Evolutionary conservation across 1,140 invertebrate genomes (phyloP).

Genomic region (Latrodectus geometricus): DNA sequence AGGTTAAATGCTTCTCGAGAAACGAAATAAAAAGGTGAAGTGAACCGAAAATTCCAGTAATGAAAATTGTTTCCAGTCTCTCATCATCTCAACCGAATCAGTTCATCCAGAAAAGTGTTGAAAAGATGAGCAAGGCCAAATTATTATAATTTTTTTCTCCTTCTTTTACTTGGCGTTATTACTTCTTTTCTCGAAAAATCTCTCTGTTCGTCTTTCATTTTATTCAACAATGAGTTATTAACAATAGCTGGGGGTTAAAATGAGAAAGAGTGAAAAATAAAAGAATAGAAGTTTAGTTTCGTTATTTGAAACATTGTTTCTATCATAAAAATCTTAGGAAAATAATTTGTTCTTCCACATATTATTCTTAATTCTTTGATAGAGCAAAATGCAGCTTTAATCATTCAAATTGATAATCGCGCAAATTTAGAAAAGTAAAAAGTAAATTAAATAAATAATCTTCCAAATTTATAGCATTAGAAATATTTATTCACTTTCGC

Average conservation of each 20-base stretch:
- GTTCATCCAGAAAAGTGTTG: slow-evolving; percentile 37
- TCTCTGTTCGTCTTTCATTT: not conserved
- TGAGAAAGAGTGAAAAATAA: not conserved
- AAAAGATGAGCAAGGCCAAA: slow-evolving; percentile 18
- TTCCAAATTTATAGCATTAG: too few relatives aligned
- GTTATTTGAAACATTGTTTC: slow-evolving; percentile 9
- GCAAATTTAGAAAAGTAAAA: too few relatives aligned
- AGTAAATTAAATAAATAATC: too few relatives aligned
- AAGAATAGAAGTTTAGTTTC: not conserved
- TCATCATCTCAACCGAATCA: slow-evolving; percentile 29
- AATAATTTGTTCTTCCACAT: slow-evolving; percentile 16
- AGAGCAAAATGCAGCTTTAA: slow-evolving; percentile 8
- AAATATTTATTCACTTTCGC: too few relatives aligned
- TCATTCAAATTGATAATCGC: slow-evolving; percentile 4
- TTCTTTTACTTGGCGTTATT: not conserved
- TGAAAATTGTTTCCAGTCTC: slow-evolving; percentile 30
- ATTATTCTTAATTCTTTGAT: slow-evolving; percentile 26
- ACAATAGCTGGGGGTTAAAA: slow-evolving; percentile 18
- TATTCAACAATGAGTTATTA: slow-evolving; percentile 38
- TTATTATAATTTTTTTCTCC: slow-evolving; percentile 24
- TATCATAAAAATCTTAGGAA: not conserved
- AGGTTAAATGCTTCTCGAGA: slow-evolving; percentile 19
- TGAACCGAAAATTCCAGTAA: slow-evolving; percentile 17
- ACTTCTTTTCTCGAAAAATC: slow-evolving; percentile 15
- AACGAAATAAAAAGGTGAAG: slow-evolving; percentile 6